Evolutionary conservation across 2,888 invertebrate species (phyloP), one percentile per base, ranked within the genome.

Genomic region (Steinernema carpocapsae): DNA sequence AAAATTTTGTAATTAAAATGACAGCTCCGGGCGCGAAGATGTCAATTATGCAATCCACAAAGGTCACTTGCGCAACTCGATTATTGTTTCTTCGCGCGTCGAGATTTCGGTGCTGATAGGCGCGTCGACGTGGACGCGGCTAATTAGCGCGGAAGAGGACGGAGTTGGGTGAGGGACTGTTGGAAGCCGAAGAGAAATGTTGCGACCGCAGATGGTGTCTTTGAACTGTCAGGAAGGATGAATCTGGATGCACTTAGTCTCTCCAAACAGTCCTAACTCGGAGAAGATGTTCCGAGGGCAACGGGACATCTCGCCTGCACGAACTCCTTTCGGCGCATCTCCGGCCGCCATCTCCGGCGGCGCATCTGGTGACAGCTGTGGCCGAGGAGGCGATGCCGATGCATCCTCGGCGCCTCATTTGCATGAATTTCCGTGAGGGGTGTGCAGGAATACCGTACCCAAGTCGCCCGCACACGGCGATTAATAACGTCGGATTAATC

Each of bases 21-120:
- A 56, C 56, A 56, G 12, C 14, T 43, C 26, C 12, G 56, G 12
- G 56, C 12, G 24, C 26, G 56, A 26, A 56, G 56, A 56, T 56
- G 56, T 56, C 56, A 56, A 56, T 56, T 56, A 56, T 56, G 56
- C 56, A 56, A 56, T 56, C 56, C 4, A 56, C 56, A 56, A 56
- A 56, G 56, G 56, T 56, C 56, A 56, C 12, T 14, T 22, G 26
- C 56, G 22, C 14, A 14, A 19, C 24, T 3, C 26, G 56, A 56
- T 56, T 56, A 26, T 56, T 56, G 56, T 56, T 56, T 56, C 56
- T 56, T 56, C 56, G 56, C 24, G n/a, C 24, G 56, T 56, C 51
- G n/a, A 56, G 56, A 56, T 56, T 56, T 26, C 56, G 56, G 3
- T 26, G 26, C 56, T 56, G 56, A 56, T 56, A 56, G 56, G 22